Evolutionary conservation across 2,113 vertebrate species (phyloP).

Genomic region (Clarias magur): DNA sequence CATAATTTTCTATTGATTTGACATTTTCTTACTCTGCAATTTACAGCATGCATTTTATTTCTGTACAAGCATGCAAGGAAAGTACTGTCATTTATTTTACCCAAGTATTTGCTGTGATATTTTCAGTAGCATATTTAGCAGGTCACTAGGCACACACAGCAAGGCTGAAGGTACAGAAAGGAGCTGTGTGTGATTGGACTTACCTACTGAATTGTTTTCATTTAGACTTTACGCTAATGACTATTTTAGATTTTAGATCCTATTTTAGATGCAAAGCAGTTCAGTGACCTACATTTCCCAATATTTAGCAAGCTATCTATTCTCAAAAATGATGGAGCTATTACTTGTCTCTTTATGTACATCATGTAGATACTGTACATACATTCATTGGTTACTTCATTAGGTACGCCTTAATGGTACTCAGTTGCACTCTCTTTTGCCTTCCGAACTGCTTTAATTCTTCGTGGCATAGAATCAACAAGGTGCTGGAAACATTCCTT

Average conservation of each 20-base stretch:
- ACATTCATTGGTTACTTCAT: too few relatives aligned
- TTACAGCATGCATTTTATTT: too few relatives aligned
- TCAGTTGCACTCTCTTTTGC: too few relatives aligned
- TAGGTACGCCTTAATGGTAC: too few relatives aligned
- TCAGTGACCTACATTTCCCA: neutral
- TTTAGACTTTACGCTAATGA: neutral
- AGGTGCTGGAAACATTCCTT: too few relatives aligned
- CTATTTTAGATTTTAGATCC: too few relatives aligned
- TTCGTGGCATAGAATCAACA: too few relatives aligned
- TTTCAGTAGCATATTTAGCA: neutral
- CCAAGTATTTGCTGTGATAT: neutral
- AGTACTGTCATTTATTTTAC: neutral
- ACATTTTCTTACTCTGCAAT: neutral
- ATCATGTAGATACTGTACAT: neutral
- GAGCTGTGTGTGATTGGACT: neutral
- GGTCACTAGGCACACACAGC: neutral
- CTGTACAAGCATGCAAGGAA: neutral
- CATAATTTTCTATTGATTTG: neutral
- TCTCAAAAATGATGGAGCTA: neutral
- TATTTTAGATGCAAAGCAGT: neutral
- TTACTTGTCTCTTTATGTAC: neutral
- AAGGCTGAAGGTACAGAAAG: neutral
- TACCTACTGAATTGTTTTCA: neutral
- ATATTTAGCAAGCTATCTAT: neutral
- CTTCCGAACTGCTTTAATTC: too few relatives aligned